phyloP scores from a whole-genome alignment of 1,140 invertebrate genomes.

The Drosophila melanogaster region Release_6_plus_ISO1_MT NT_037436.4:7774001-7774500 shows the following conservation, averaged over 20 bases:
- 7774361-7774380: conserved; percentile 4
- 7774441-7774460: conserved; percentile 31
- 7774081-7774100: too few species aligned
- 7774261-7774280: conserved; percentile 28
- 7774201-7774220: too few species aligned
- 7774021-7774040: too few species aligned
- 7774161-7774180: conserved; percentile 2
- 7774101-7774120: conserved; percentile 17
- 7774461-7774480: conserved; percentile 9
- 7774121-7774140: conserved; percentile 64
- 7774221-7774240: too few species aligned
- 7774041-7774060: too few species aligned
- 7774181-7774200: not conserved
- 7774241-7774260: not conserved
- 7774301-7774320: conserved; percentile 45
- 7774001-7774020: too few species aligned
- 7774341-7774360: not conserved
- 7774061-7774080: too few species aligned
- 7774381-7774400: conserved; percentile 13
- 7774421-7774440: conserved; percentile 11
- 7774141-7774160: conserved; percentile 5
- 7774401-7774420: conserved; percentile 13
- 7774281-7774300: conserved; percentile 78
- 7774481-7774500: conserved; percentile 38
- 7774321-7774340: not conserved